A percentile compares a stretch with the other conserved stretches of the same genome.
Conservation (phyloP, 2,888 invertebrate species). For the Diabrotica balteata region DNA sequence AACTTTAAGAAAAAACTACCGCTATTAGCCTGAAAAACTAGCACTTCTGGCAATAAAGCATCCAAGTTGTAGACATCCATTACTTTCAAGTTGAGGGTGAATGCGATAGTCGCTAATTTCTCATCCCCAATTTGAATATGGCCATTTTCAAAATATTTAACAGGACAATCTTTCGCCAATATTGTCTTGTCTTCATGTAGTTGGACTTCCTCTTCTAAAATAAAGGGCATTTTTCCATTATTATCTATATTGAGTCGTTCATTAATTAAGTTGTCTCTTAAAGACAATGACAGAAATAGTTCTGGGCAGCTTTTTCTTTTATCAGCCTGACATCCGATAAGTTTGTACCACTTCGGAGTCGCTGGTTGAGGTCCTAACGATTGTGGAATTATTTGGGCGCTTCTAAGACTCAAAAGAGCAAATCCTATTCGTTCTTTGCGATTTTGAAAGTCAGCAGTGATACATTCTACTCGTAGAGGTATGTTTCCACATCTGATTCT, state of each 20-base stretch:
- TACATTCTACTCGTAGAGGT: slow-evolving; percentile 76
- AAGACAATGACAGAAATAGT: slow-evolving; percentile 66
- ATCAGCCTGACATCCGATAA: slow-evolving; percentile 62
- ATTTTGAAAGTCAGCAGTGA: slow-evolving; percentile 64
- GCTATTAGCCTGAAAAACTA: slow-evolving; percentile 51
- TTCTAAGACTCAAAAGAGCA: slow-evolving; percentile 71
- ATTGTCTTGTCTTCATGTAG: slow-evolving; percentile 7
- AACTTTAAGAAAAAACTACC: slow-evolving; percentile 53
- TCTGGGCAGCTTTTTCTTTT: slow-evolving; percentile 65
- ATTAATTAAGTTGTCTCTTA: slow-evolving; percentile 65
- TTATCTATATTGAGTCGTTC: slow-evolving; percentile 43
- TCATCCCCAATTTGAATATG: slow-evolving; percentile 65
- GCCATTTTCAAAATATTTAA: slow-evolving; percentile 64
- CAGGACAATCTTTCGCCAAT: slow-evolving; percentile 45
- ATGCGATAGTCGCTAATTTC: slow-evolving; percentile 53
- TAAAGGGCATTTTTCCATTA: slow-evolving; percentile 42
- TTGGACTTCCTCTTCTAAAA: slow-evolving; percentile 43
- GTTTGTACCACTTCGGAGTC: slow-evolving; percentile 68
- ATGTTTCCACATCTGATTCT: slow-evolving; percentile 77
- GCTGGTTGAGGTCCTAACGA: slow-evolving; percentile 61
- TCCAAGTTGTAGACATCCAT: slow-evolving; percentile 67
- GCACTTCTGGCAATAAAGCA: slow-evolving; percentile 57
- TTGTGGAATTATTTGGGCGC: slow-evolving; percentile 71
- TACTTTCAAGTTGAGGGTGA: slow-evolving; percentile 66
- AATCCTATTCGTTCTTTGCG: slow-evolving; percentile 74